Evolutionary conservation across 2,113 vertebrate genomes (phyloP).

Genomic region (Puffinus mauretanicus): DNA sequence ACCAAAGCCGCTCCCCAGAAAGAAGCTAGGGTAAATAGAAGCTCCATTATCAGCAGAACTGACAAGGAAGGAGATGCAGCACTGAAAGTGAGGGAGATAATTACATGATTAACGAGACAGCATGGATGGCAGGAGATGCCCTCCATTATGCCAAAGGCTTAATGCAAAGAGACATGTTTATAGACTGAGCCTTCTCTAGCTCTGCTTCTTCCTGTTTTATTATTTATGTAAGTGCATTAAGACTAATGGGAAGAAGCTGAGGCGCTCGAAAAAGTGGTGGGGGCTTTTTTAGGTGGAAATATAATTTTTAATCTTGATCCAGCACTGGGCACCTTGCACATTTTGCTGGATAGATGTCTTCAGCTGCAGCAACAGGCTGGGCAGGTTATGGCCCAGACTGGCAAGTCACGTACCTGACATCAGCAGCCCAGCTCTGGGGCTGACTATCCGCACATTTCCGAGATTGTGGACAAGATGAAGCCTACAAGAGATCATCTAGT

Average conservation of each 20-base stretch:
- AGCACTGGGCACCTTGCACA: not conserved
- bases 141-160: slow-evolving; percentile 9
- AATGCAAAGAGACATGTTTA: slow-evolving; percentile 39
- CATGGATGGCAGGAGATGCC: slow-evolving; percentile 42
- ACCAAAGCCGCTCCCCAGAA: not conserved
- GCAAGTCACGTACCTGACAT: accelerated
- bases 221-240: slow-evolving; percentile 67
- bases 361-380: not conserved
- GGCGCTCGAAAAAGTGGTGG: not conserved
- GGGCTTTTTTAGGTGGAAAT: not conserved
- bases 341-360: not conserved
- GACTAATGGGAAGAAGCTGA: slow-evolving; percentile 47
- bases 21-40: slow-evolving; percentile 6
- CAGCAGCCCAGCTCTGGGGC: not conserved
- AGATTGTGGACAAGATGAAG: not conserved
- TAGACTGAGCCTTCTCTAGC: slow-evolving; percentile 3
- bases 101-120: slow-evolving; percentile 12
- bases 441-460: accelerated
- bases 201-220: slow-evolving; percentile 56
- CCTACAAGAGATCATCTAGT: not conserved
- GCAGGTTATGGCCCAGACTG: not conserved
- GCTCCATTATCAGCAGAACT: slow-evolving; percentile 1
- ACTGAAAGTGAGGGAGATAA: slow-evolving; percentile 30
- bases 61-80: slow-evolving; percentile 9
- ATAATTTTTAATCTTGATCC: not conserved